Conservation (phyloP, 2,888 invertebrate species). For the Seira musarum region DNA sequence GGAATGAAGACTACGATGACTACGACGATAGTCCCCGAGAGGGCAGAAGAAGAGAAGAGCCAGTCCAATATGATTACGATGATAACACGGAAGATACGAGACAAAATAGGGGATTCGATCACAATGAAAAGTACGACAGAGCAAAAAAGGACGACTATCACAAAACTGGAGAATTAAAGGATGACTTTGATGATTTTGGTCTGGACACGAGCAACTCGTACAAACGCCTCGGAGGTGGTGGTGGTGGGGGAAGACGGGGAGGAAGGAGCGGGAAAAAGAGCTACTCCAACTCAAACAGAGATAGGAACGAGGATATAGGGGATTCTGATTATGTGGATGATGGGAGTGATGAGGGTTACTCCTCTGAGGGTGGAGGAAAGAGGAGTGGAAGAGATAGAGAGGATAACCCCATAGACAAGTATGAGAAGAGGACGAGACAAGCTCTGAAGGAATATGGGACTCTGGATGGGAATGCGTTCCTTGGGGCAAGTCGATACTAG, state of each 20-base stretch:
- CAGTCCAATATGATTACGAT: conserved; percentile 36
- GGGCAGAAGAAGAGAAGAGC: not conserved
- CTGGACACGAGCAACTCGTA: not conserved
- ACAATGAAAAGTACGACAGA: conserved; percentile 45
- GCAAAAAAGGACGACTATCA: conserved; percentile 42
- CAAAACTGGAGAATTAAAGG: conserved; percentile 44
- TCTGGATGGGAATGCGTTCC: conserved; percentile 40
- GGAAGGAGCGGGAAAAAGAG: conserved; percentile 10
- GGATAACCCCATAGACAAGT: conserved; percentile 45
- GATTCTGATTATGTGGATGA: conserved; percentile 51
- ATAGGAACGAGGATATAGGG: conserved; percentile 18
- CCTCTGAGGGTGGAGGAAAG: conserved; percentile 1
- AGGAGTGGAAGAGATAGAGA: conserved; percentile 21
- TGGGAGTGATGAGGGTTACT: conserved; percentile 11
- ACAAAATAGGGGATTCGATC: conserved; percentile 27
- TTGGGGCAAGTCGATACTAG: conserved; percentile 20
- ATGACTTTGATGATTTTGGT: conserved; percentile 48
- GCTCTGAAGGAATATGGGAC: conserved; percentile 44
- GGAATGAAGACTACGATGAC: conserved; percentile 35
- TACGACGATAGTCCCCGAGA: conserved; percentile 45
- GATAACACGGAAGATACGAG: conserved; percentile 39
- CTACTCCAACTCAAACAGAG: conserved; percentile 14
- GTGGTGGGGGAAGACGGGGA: conserved; percentile 16
- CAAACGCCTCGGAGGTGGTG: not conserved
- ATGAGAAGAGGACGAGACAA: conserved; percentile 35